phyloP scores from a whole-genome alignment of 2,797 vertebrate species.

The Sebastes vulpes region DNA sequence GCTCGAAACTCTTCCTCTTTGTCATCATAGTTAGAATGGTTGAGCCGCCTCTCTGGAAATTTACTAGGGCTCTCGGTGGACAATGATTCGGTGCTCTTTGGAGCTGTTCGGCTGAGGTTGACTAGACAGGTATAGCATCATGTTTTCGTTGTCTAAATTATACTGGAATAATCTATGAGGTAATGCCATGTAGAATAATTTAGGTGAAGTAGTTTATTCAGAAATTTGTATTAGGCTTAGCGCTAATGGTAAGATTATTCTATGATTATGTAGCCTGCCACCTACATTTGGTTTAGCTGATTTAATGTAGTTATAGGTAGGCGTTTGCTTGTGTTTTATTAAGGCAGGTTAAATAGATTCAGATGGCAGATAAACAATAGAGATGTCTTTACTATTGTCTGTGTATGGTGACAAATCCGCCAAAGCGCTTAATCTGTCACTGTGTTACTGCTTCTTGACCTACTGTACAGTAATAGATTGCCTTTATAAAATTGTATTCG shows the following conservation, averaged over 20 bases:
- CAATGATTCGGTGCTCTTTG: background rate
- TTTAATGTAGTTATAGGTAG: background rate
- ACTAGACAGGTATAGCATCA: slow-evolving; percentile 55
- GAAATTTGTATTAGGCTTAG: background rate
- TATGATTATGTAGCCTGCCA: background rate
- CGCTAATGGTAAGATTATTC: background rate
- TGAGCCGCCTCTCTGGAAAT: slow-evolving; percentile 9
- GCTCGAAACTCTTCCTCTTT: slow-evolving; percentile 11
- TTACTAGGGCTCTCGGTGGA: background rate
- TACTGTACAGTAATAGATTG: background rate
- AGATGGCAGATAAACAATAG: background rate
- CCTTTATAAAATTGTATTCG: background rate
- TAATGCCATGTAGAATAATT: background rate
- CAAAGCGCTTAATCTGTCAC: background rate
- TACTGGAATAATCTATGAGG: background rate
- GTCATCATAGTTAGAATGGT: slow-evolving; percentile 35
- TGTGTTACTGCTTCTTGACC: background rate
- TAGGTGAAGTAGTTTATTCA: background rate
- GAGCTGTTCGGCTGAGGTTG: background rate
- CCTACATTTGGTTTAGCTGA: background rate
- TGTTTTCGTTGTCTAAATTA: slow-evolving; percentile 3
- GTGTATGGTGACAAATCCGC: background rate
- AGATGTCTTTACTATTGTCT: background rate
- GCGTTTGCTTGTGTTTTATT: background rate
- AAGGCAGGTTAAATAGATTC: background rate